phyloP scores from a whole-genome alignment of 2,797 vertebrate genomes.

The Pseudocheirus occidentalis region DNA sequence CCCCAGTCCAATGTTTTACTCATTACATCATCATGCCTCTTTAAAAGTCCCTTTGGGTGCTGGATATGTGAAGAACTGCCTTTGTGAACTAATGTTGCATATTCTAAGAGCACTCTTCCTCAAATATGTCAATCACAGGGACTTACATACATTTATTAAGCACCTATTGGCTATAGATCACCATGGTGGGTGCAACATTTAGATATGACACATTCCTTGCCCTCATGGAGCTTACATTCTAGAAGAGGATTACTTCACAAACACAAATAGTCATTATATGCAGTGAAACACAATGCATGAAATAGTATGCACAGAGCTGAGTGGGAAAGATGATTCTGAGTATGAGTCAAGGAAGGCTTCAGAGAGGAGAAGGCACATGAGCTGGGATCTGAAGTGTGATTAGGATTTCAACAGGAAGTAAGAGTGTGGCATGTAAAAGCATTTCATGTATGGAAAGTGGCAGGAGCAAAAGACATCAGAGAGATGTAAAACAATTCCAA shows the following conservation, averaged over 20 bases:
- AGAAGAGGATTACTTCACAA: not conserved
- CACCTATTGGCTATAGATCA: not conserved
- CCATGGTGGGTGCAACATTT: not conserved
- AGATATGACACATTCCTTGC: not conserved
- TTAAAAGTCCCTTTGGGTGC: not conserved
- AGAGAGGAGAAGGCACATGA: not conserved
- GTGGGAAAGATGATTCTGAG: not conserved
- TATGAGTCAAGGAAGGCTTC: not conserved
- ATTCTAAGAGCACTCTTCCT: not conserved
- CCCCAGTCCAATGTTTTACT: not conserved
- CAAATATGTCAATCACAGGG: not conserved
- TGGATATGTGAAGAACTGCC: not conserved
- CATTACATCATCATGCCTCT: not conserved
- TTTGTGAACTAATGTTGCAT: not conserved
- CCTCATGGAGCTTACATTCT: not conserved
- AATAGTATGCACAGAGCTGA: not conserved
- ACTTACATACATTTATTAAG: not conserved
- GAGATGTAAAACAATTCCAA: not conserved
- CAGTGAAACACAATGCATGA: not conserved
- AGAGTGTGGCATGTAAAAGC: not conserved
- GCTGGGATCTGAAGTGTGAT: not conserved
- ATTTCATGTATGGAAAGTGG: not conserved
- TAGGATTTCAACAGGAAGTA: not conserved
- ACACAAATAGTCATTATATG: not conserved
- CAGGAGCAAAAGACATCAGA: not conserved